Conservation (phyloP, 2,888 invertebrate genomes). For the Epirrhoe tristata region DNA sequence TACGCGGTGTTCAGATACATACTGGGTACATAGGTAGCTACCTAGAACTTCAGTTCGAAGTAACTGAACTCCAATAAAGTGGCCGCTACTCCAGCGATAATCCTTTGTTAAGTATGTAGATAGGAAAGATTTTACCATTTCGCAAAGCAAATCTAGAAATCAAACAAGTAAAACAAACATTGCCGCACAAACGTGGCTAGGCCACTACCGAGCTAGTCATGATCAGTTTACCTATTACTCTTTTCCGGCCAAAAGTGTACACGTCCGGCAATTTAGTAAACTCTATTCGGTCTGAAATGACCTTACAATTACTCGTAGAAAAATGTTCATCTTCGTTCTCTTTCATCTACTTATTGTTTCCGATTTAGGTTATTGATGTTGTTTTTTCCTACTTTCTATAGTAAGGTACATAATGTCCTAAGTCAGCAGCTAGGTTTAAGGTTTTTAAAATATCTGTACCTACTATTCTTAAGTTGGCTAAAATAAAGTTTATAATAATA, state of each 20-base stretch:
- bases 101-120: constrained; percentile 6
- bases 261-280: neutral
- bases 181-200: constrained; percentile 4
- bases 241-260: neutral
- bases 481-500: too few relatives aligned
- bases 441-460: too few relatives aligned
- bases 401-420: too few relatives aligned
- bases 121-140: constrained; percentile 13
- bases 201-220: neutral
- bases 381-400: too few relatives aligned
- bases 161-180: constrained; percentile 30
- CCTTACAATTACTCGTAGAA: too few relatives aligned
- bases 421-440: too few relatives aligned
- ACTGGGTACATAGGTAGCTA: neutral
- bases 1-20: too few relatives aligned
- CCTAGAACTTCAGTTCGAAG: neutral
- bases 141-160: constrained; percentile 27
- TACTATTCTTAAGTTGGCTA: too few relatives aligned
- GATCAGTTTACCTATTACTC: neutral
- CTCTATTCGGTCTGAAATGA: neutral
- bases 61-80: constrained; percentile 1
- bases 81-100: constrained; percentile 9
- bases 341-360: too few relatives aligned
- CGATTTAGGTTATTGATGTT: too few relatives aligned
- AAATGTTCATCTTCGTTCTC: too few relatives aligned